phyloP scores from a whole-genome alignment of 1,140 invertebrate genomes.

The Goniozus legneri region DNA sequence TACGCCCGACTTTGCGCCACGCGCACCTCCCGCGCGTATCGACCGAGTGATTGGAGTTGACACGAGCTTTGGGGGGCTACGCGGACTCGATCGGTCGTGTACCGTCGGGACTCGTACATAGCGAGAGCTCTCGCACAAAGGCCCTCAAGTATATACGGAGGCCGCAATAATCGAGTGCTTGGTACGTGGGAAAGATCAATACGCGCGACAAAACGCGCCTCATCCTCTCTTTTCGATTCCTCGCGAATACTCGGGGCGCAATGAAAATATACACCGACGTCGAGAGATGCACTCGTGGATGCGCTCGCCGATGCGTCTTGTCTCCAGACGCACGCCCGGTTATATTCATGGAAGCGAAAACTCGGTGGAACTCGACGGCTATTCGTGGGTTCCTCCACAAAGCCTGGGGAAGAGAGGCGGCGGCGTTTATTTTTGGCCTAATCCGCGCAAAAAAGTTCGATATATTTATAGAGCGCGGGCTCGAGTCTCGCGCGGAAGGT shows the following conservation, averaged over 20 bases:
- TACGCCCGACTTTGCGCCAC: no score
- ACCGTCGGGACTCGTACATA: no score
- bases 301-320: conserved; percentile 1
- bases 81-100: no score
- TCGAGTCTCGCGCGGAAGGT: not conserved
- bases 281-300: not conserved
- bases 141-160: no score
- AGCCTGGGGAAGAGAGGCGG: conserved; percentile 8
- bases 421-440: conserved; percentile 29
- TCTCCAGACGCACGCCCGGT: conserved; percentile 19
- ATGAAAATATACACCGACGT: not conserved
- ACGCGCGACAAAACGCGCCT: not conserved
- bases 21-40: no score
- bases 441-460: conserved; percentile 22
- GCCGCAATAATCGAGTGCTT: not conserved
- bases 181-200: not conserved
- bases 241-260: not conserved
- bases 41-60: no score
- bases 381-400: conserved; percentile 39
- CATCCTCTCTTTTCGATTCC: not conserved
- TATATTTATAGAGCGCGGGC: conserved; percentile 6
- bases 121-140: no score
- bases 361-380: conserved; percentile 35
- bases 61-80: no score
- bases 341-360: conserved; percentile 40